phyloP scores from a whole-genome alignment of 2,113 vertebrate genomes.

The Macquaria australasica region DNA sequence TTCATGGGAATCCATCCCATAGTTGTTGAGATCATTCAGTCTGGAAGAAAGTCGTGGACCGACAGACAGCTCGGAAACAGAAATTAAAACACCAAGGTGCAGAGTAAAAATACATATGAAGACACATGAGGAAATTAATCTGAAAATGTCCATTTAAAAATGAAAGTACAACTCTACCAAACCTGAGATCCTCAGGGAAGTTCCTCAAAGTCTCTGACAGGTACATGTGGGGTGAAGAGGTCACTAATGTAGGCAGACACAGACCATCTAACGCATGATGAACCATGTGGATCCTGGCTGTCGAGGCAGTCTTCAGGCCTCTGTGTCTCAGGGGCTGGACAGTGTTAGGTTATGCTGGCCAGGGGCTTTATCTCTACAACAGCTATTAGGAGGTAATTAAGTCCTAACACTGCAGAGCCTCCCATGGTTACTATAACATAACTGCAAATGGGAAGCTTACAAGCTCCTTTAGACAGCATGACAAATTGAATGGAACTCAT shows the following conservation, averaged over 20 bases:
- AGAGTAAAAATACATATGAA: neutral
- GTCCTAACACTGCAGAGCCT: slow-evolving; percentile 93
- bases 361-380: slow-evolving; percentile 87
- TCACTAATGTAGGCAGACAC: neutral
- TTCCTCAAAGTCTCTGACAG: neutral
- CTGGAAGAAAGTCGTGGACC: neutral
- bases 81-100: neutral
- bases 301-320: slow-evolving; percentile 18
- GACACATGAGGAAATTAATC: neutral
- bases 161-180: neutral
- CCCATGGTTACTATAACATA: slow-evolving; percentile 88
- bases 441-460: slow-evolving; percentile 87
- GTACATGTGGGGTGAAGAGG: slow-evolving; percentile 2
- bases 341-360: slow-evolving; percentile 68
- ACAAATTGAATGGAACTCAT: slow-evolving; percentile 91
- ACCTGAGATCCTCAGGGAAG: neutral
- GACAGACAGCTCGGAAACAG: neutral
- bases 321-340: slow-evolving; percentile 47
- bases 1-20: neutral
- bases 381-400: slow-evolving; percentile 96
- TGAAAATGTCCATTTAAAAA: neutral
- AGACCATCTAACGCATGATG: slow-evolving; percentile 7
- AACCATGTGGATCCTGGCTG: slow-evolving; percentile 27
- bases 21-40: neutral
- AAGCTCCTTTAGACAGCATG: slow-evolving; percentile 91